A percentile compares a stretch with the other conserved stretches of the same genome.
phyloP scores from a whole-genome alignment of 1,140 invertebrate genomes.

The Anoplophora glabripennis region DNA sequence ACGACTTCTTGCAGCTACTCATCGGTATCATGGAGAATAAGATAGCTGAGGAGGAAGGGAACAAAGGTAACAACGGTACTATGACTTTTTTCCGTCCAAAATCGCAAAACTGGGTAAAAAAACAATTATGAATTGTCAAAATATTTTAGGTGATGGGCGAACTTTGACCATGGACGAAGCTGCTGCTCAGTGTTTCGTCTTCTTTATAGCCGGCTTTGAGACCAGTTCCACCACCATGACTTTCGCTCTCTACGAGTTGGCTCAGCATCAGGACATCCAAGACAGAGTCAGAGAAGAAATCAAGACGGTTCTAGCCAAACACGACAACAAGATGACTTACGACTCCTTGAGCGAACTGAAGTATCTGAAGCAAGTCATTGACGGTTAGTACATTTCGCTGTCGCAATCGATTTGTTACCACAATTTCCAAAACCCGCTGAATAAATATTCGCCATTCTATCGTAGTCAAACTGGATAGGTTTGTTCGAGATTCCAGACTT shows the following conservation, averaged over 20 bases:
- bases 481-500: too few relatives aligned
- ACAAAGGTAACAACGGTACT: too few relatives aligned
- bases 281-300: constrained; percentile 57
- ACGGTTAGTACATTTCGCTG: constrained; percentile 45
- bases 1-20: constrained; percentile 13
- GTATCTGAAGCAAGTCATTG: constrained; percentile 49
- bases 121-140: too few relatives aligned
- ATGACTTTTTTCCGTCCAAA: too few relatives aligned
- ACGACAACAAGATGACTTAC: constrained; percentile 48
- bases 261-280: constrained; percentile 57
- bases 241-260: constrained; percentile 55
- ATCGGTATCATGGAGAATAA: too few relatives aligned
- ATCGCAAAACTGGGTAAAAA: too few relatives aligned
- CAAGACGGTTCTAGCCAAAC: constrained; percentile 48
- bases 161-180: constrained; percentile 42
- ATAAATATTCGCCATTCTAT: too few relatives aligned
- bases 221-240: constrained; percentile 58
- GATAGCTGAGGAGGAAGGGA: too few relatives aligned
- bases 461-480: too few relatives aligned
- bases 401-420: too few relatives aligned
- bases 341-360: constrained; percentile 52
- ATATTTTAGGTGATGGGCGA: too few relatives aligned
- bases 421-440: too few relatives aligned
- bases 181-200: constrained; percentile 55
- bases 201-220: constrained; percentile 60